These are phyloP conservation scores for Dicycla oo DNA, from an alignment of 2,888 invertebrate genomes.

Conservation along the genomic window DNA sequence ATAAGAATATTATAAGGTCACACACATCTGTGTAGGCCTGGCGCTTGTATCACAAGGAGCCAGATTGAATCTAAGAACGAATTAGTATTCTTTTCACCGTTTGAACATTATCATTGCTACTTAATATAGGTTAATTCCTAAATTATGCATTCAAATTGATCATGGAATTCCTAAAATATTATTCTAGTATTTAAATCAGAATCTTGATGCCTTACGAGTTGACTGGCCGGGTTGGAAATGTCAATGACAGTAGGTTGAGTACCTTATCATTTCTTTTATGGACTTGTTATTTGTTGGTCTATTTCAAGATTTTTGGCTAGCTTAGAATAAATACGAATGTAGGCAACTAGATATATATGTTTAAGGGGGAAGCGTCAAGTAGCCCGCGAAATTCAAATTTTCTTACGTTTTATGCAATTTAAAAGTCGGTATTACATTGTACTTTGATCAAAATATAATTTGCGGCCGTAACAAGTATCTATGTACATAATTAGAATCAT, in stretches of 20 bases:
- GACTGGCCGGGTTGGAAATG: conserved; percentile 30
- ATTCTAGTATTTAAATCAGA: conserved; percentile 20
- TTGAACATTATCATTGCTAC: conserved; percentile 21
- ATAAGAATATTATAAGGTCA: too few relatives aligned
- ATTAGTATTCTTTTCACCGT: conserved; percentile 9
- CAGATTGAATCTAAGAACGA: conserved; percentile 9
- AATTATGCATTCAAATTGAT: conserved; percentile 39
- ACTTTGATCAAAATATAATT: too few relatives aligned
- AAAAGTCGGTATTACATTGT: too few relatives aligned
- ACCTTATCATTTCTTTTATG: conserved; percentile 14
- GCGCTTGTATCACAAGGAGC: too few relatives aligned
- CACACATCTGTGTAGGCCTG: too few relatives aligned
- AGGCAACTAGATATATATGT: too few relatives aligned
- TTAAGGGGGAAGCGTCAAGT: too few relatives aligned
- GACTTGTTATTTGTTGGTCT: neutral
- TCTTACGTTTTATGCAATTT: too few relatives aligned
- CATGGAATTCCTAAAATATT: conserved; percentile 16
- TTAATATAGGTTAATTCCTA: conserved; percentile 34
- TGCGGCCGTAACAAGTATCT: too few relatives aligned
- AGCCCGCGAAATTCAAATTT: too few relatives aligned
- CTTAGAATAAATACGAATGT: too few relatives aligned
- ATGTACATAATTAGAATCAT: too few relatives aligned
- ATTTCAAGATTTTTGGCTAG: neutral
- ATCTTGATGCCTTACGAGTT: conserved; percentile 16
- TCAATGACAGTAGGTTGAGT: conserved; percentile 42